These are phyloP conservation scores for Cairina moschata DNA, from an alignment of 2,113 vertebrate genomes.

Conservation along the genomic window DNA sequence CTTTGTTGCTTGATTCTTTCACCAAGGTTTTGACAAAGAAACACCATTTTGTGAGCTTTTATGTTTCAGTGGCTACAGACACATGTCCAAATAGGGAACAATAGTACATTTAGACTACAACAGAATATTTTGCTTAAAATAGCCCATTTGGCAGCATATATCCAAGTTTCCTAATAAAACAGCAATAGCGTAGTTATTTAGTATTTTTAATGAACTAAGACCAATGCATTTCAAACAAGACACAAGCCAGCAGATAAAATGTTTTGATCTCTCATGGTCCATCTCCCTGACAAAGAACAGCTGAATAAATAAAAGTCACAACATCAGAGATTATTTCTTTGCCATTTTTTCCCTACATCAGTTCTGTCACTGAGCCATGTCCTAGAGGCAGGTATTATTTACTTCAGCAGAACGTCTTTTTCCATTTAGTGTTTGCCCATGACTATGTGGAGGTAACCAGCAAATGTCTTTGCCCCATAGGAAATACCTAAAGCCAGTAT, in stretches of 20 bases:
- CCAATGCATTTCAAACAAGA: slow-evolving; percentile 9
- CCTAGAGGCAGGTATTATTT: not conserved
- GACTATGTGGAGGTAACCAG: not conserved
- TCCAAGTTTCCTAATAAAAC: slow-evolving; percentile 30
- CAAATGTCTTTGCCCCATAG: not conserved
- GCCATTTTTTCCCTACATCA: not conserved
- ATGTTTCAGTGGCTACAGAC: not conserved
- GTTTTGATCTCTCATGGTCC: not conserved
- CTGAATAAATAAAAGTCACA: not conserved
- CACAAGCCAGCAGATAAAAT: not conserved
- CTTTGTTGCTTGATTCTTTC: slow-evolving; percentile 21
- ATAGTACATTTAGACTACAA: slow-evolving; percentile 40
- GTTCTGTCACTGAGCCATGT: not conserved
- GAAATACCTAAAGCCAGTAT: not conserved
- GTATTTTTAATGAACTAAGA: slow-evolving; percentile 31
- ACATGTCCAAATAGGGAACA: slow-evolving; percentile 49
- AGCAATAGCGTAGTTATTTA: not conserved
- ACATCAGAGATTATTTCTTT: not conserved
- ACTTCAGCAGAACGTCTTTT: not conserved
- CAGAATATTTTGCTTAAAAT: slow-evolving; percentile 63
- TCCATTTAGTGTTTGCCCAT: not conserved
- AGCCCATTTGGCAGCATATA: slow-evolving; percentile 4
- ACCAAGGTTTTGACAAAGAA: slow-evolving; percentile 35
- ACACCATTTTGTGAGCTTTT: slow-evolving; percentile 44
- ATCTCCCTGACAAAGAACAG: not conserved